phyloP scores from a whole-genome alignment of 2,888 invertebrate genomes.

The Pogonocherus hispidulus region DNA sequence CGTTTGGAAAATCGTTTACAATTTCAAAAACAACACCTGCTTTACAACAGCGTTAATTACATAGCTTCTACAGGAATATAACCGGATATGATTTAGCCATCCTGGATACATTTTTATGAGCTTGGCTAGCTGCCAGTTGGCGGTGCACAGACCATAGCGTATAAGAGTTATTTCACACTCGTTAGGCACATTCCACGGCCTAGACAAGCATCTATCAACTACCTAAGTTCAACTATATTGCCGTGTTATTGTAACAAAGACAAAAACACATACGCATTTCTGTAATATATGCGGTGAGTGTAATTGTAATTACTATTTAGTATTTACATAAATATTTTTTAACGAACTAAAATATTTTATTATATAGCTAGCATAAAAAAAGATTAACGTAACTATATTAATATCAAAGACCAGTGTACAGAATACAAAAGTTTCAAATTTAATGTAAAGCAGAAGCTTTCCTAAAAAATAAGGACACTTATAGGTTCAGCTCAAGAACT shows the following conservation, averaged over 20 bases:
- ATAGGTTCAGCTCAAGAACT: too few relatives aligned
- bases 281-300: too few relatives aligned
- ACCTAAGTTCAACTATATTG: conserved; percentile 22
- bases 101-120: conserved; percentile 25
- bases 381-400: too few relatives aligned
- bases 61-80: background rate
- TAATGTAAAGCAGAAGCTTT: too few relatives aligned
- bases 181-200: conserved; percentile 22
- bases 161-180: conserved; percentile 28
- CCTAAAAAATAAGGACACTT: too few relatives aligned
- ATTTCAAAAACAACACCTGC: conserved; percentile 23
- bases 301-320: too few relatives aligned
- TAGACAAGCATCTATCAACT: conserved; percentile 27
- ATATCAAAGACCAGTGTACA: too few relatives aligned
- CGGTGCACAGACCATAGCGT: conserved; percentile 29
- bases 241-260: background rate
- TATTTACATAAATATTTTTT: too few relatives aligned
- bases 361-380: too few relatives aligned
- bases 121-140: conserved; percentile 40
- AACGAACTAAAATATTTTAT: too few relatives aligned
- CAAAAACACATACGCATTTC: background rate
- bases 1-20: background rate
- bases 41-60: conserved; percentile 22
- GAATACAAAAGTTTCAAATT: too few relatives aligned
- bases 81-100: conserved; percentile 30